phyloP scores from a whole-genome alignment of 2,888 invertebrate species.

The Liopterus haemorrhoidalis region DNA sequence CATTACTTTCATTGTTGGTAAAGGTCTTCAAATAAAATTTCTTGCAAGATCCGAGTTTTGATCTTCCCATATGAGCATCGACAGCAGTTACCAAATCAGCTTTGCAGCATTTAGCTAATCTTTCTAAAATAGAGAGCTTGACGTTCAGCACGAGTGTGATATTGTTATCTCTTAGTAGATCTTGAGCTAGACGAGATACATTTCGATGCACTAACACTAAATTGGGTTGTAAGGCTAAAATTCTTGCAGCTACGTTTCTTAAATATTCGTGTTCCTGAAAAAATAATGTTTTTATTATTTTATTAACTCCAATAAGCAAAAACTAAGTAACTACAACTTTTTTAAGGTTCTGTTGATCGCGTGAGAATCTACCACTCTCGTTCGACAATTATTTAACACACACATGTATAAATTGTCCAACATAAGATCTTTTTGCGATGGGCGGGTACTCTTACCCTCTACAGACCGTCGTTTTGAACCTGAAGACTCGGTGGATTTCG shows the following conservation, averaged over 20 bases:
- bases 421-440: too few relatives aligned
- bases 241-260: conserved; percentile 76
- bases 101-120: conserved; percentile 70
- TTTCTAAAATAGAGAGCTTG: conserved; percentile 71
- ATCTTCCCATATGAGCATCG: conserved; percentile 77
- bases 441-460: too few relatives aligned
- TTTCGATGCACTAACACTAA: conserved; percentile 86
- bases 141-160: conserved; percentile 87
- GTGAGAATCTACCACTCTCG: too few relatives aligned
- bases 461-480: too few relatives aligned
- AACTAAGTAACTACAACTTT: not conserved
- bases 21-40: conserved; percentile 68
- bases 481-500: too few relatives aligned
- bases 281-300: not conserved
- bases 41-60: conserved; percentile 77
- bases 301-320: too few relatives aligned
- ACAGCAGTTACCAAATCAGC: conserved; percentile 83
- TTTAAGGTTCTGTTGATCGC: not conserved
- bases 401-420: too few relatives aligned
- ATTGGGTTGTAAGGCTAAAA: conserved; percentile 75
- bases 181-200: conserved; percentile 79
- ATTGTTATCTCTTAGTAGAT: conserved; percentile 68
- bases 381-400: too few relatives aligned
- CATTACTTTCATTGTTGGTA: conserved; percentile 48
- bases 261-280: conserved; percentile 77